Percentiles rank a stretch among this genome's conserved stretches.
Conservation (phyloP, 2,113 vertebrate genomes). For the Camelus bactrianus region DNA sequence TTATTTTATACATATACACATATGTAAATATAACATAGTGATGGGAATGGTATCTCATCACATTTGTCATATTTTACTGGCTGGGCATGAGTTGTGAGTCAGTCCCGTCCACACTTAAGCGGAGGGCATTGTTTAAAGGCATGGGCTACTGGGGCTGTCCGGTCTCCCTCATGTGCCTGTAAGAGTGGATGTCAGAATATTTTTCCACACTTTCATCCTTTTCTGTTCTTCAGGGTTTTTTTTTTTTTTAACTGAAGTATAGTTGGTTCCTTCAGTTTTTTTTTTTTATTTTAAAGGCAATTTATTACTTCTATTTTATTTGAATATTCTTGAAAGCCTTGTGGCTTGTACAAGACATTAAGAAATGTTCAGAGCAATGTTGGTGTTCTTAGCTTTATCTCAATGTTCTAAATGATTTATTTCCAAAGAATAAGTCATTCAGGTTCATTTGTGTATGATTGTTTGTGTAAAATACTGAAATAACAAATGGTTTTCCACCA, state of each 20-base stretch:
- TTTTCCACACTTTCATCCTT: not conserved
- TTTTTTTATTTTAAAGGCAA: not conserved
- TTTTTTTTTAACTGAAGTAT: not conserved
- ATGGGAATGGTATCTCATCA: not conserved
- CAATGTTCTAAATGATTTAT: conserved; percentile 28
- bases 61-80: not conserved
- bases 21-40: not conserved
- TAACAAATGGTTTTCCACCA: not conserved
- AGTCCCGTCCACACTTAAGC: not conserved
- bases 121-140: not conserved
- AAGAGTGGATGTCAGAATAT: not conserved
- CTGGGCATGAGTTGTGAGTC: not conserved
- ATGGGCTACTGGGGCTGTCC: accelerated
- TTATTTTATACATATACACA: not conserved
- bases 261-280: too few relatives aligned
- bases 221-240: not conserved
- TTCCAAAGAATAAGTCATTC: not conserved
- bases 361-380: not conserved
- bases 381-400: not conserved
- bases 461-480: not conserved
- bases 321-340: not conserved
- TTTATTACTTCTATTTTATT: not conserved
- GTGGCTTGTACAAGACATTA: not conserved
- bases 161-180: not conserved
- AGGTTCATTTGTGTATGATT: not conserved